Conservation (phyloP, 2,888 invertebrate genomes). For the Noctua janthe region DNA sequence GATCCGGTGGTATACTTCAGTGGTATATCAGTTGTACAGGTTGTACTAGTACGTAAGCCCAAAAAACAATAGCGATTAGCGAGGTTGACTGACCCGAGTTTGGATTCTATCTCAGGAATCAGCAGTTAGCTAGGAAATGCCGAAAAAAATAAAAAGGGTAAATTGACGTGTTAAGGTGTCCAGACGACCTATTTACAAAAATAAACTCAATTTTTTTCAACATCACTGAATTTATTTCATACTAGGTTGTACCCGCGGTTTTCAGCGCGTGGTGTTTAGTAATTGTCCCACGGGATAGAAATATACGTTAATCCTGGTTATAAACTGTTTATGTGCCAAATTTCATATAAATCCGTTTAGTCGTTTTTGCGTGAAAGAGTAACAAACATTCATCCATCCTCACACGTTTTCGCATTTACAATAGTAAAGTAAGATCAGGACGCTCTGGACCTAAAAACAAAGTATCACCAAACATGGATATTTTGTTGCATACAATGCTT, state of each 20-base stretch:
- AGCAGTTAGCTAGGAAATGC: background rate
- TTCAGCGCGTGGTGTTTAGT: too few relatives aligned
- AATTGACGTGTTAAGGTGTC: background rate
- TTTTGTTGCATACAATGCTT: background rate
- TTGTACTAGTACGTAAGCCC: background rate
- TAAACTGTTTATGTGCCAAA: background rate
- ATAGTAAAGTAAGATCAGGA: background rate
- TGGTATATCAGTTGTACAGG: too few relatives aligned
- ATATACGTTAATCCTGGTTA: background rate
- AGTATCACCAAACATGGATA: background rate
- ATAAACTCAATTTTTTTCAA: too few relatives aligned
- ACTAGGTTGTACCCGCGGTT: background rate
- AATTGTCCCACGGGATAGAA: background rate
- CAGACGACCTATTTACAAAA: too few relatives aligned
- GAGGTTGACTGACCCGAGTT: background rate
- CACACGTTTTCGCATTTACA: background rate
- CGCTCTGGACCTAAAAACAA: background rate
- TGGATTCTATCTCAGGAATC: background rate
- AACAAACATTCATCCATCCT: background rate
- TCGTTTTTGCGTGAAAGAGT: background rate
- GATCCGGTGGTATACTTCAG: background rate
- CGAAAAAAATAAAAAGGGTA: background rate
- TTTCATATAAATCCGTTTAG: background rate
- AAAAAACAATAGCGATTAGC: background rate
- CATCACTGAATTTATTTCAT: background rate